phyloP scores from a whole-genome alignment of 2,888 invertebrate genomes.

The Stictocephala bisonia region DNA sequence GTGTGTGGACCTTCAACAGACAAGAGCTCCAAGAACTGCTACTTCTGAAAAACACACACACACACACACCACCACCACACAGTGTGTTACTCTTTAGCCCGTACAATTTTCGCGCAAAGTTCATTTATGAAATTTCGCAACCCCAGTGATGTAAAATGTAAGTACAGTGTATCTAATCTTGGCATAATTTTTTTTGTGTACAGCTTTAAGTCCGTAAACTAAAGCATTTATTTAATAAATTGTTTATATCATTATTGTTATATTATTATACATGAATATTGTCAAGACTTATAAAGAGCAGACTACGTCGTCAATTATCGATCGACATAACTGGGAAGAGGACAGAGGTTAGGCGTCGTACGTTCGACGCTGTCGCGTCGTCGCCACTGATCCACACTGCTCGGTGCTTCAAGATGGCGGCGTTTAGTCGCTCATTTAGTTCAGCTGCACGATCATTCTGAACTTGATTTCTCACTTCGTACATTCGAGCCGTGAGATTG shows the following conservation, averaged over 20 bases:
- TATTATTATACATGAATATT: slow-evolving; percentile 27
- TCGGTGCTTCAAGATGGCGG: slow-evolving; percentile 34
- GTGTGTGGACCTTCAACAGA: slow-evolving; percentile 21
- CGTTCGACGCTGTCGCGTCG: slow-evolving; percentile 27
- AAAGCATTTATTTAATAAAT: not conserved
- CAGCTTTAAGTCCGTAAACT: not conserved
- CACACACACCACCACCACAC: slow-evolving; percentile 22
- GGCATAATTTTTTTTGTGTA: not conserved
- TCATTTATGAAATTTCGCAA: slow-evolving; percentile 37
- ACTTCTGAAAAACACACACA: slow-evolving; percentile 5
- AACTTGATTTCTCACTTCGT: too few species aligned
- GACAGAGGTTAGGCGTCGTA: slow-evolving; percentile 33
- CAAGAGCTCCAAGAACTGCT: slow-evolving; percentile 3
- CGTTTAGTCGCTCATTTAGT: slow-evolving; percentile 5
- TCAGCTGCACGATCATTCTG: not conserved
- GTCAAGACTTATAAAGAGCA: slow-evolving; percentile 27
- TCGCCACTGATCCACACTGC: too few species aligned
- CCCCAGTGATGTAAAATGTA: slow-evolving; percentile 23
- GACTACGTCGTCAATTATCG: slow-evolving; percentile 36
- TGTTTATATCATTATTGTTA: slow-evolving; percentile 11
- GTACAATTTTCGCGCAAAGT: too few species aligned
- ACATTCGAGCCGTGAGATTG: too few species aligned
- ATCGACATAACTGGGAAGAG: too few species aligned
- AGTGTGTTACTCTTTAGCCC: too few species aligned
- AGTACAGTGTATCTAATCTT: not conserved